Evolutionary conservation across 2,113 vertebrate species (phyloP).

Genomic region (Rattus rattus): DNA sequence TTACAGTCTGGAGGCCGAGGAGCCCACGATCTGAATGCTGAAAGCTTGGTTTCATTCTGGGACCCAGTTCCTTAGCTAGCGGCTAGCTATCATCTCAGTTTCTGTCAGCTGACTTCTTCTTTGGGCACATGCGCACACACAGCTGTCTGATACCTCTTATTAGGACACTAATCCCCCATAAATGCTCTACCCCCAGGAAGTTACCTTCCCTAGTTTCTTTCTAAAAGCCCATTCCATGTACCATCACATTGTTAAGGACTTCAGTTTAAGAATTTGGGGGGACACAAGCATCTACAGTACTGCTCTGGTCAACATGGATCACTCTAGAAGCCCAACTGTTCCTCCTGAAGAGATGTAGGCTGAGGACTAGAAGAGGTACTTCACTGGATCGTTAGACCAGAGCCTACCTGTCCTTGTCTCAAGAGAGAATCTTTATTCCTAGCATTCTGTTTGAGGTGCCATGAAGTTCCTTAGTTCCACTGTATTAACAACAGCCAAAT

Average conservation of each 20-base stretch:
- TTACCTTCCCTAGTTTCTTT: neutral
- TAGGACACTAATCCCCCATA: no score
- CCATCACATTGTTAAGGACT: neutral
- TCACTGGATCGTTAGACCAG: neutral
- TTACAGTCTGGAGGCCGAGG: neutral
- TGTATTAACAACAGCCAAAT: conserved; percentile 76
- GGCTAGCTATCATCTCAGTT: neutral
- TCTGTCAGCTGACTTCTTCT: neutral
- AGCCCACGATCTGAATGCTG: neutral
- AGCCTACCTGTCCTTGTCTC: conserved; percentile 37
- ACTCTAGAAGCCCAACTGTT: neutral
- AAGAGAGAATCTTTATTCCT: conserved; percentile 42
- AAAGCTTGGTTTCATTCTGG: neutral
- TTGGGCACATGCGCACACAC: neutral
- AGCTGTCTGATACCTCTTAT: neutral
- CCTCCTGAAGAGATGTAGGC: neutral
- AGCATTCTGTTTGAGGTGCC: conserved; percentile 24
- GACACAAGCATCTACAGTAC: neutral
- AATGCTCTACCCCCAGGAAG: neutral
- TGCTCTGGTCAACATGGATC: neutral
- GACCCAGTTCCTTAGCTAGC: neutral
- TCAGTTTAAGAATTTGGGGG: neutral
- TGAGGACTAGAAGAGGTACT: neutral
- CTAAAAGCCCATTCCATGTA: neutral
- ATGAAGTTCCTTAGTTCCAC: conserved; percentile 72